Conservation (phyloP, 2,113 vertebrate species). For the Tyrannus savana region DNA sequence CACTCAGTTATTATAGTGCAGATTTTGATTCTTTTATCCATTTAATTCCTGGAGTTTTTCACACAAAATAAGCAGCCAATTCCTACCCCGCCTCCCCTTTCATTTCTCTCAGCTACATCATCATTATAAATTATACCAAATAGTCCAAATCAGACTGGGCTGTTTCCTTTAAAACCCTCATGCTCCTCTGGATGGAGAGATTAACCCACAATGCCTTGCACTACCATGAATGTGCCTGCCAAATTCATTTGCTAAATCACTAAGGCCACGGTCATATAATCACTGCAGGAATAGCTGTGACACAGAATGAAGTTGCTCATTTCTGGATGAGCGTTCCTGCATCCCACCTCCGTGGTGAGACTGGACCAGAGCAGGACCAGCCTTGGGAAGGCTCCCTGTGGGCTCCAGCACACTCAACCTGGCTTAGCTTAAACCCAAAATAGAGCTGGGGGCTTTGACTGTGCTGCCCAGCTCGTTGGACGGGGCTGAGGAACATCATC, state of each 20-base stretch:
- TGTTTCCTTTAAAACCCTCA: not conserved
- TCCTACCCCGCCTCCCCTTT: not conserved
- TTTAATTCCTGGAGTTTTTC: not conserved
- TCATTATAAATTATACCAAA: not conserved
- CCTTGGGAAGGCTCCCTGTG: not conserved
- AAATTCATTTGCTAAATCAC: not conserved
- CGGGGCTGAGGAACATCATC: not conserved
- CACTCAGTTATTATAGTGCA: not conserved
- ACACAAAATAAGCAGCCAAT: not conserved
- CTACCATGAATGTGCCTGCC: not conserved
- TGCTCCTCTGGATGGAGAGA: not conserved
- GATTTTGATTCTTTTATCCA: not conserved
- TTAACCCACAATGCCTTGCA: not conserved
- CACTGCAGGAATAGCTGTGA: not conserved
- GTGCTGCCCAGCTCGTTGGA: fast-evolving
- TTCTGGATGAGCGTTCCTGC: not conserved
- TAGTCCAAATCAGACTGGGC: not conserved
- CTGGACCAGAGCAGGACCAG: not conserved
- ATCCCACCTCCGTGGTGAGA: not conserved
- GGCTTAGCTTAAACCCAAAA: not conserved
- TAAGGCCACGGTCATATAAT: not conserved
- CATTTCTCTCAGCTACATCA: not conserved
- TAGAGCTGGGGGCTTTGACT: fast-evolving
- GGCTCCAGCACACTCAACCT: not conserved
- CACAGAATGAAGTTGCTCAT: fast-evolving